These are phyloP conservation scores for Schizothorax lantsangensis DNA, from an alignment of 2,797 vertebrate genomes.

Conservation along the genomic window DNA sequence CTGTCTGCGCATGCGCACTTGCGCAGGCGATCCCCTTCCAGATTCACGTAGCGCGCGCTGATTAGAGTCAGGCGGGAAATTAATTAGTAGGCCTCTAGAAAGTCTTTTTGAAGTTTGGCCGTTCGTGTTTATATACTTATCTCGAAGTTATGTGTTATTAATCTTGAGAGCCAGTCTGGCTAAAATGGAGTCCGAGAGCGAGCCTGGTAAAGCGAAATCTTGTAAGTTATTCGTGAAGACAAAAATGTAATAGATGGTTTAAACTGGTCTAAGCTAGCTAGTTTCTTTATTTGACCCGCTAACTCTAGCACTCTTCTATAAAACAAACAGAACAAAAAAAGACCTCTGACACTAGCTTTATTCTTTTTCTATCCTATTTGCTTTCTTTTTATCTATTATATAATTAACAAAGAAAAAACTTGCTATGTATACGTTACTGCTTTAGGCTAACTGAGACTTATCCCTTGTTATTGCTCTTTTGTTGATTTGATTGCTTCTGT, in stretches of 20 bases:
- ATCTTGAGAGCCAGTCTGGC: background rate
- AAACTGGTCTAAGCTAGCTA: background rate
- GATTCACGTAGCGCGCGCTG: background rate
- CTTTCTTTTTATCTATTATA: too few species aligned
- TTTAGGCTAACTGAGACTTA: too few species aligned
- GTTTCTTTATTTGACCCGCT: background rate
- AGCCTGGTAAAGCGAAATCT: background rate
- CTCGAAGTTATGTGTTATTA: background rate
- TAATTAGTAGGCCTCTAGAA: background rate
- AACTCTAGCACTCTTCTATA: background rate
- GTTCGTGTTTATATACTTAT: too few species aligned
- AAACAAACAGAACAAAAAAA: too few species aligned
- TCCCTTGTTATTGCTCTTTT: too few species aligned
- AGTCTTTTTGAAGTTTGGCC: background rate
- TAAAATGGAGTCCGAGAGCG: conserved; percentile 4
- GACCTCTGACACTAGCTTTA: too few species aligned
- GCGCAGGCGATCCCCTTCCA: conserved; percentile 1
- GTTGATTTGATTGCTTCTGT: too few species aligned
- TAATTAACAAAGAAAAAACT: too few species aligned
- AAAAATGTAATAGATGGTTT: background rate
- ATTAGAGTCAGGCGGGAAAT: conserved; percentile 1
- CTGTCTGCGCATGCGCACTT: conserved; percentile 46
- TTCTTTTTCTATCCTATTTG: too few species aligned
- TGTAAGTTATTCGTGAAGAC: too few species aligned
- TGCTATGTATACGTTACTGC: too few species aligned